These are phyloP conservation scores for Sciurus carolinensis DNA, from an alignment of 2,797 vertebrate genomes.

Conservation along the genomic window DNA sequence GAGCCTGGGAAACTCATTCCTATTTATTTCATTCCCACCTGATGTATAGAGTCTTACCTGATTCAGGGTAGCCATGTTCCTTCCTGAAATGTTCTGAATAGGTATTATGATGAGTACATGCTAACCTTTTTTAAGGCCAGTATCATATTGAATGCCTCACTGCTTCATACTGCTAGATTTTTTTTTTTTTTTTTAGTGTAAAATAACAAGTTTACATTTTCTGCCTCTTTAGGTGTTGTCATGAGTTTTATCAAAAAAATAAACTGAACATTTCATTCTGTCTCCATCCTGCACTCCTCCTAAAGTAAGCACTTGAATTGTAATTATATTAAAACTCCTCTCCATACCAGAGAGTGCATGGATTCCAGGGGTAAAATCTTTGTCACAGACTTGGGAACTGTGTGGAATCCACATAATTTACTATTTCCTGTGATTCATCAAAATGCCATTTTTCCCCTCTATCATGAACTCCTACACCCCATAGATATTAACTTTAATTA, in stretches of 20 bases:
- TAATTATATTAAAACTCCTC: slow-evolving; percentile 77
- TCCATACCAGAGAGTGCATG: slow-evolving; percentile 68
- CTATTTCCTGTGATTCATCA: slow-evolving; percentile 90
- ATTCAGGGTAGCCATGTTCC: slow-evolving; percentile 25
- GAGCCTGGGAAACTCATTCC: background rate
- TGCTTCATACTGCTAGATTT: slow-evolving; percentile 31
- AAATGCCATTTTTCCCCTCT: slow-evolving; percentile 86
- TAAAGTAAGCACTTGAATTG: slow-evolving; percentile 79
- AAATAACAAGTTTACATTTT: background rate
- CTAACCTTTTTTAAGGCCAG: background rate
- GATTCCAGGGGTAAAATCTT: slow-evolving; percentile 75
- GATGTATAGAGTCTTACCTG: slow-evolving; percentile 28
- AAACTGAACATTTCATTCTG: slow-evolving; percentile 62
- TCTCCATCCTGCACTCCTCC: slow-evolving; percentile 65
- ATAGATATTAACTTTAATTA: slow-evolving; percentile 67
- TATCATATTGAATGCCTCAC: slow-evolving; percentile 11
- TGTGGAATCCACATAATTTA: slow-evolving; percentile 89
- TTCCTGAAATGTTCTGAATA: slow-evolving; percentile 18
- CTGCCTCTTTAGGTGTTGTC: background rate
- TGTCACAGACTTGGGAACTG: slow-evolving; percentile 85
- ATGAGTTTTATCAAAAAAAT: slow-evolving; percentile 43
- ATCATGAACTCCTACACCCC: background rate
- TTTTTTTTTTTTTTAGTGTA: slow-evolving; percentile 11
- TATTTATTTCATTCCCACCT: slow-evolving; percentile 72
- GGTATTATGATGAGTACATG: background rate